A percentile compares a stretch with the other conserved stretches of the same genome.
Conservation (phyloP, 2,797 vertebrate species). For the Falco berigora region DNA sequence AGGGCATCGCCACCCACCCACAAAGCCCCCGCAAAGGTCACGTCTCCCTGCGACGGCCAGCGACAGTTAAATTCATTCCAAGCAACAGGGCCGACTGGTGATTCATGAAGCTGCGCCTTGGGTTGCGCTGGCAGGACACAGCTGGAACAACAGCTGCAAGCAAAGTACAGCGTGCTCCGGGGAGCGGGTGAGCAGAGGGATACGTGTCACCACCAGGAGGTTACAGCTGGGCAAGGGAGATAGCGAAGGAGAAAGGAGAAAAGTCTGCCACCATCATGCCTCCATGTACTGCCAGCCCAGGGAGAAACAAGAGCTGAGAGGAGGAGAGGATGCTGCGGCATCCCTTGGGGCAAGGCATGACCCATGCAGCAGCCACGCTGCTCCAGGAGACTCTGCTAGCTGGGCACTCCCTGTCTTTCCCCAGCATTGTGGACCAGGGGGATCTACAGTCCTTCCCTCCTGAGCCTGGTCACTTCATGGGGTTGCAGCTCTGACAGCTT, state of each 20-base stretch:
- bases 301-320: not conserved
- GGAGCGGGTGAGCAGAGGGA: not conserved
- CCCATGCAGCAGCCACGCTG: not conserved
- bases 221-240: not conserved
- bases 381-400: not conserved
- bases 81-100: not conserved
- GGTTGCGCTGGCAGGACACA: not conserved
- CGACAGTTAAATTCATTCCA: not conserved
- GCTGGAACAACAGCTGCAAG: not conserved
- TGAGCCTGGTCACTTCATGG: not conserved
- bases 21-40: not conserved
- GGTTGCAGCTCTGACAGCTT: not conserved
- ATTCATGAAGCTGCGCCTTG: not conserved
- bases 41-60: not conserved
- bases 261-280: not conserved
- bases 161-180: not conserved
- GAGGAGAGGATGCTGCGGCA: not conserved
- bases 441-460: not conserved
- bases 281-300: not conserved
- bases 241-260: not conserved
- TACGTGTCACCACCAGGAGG: fast-evolving
- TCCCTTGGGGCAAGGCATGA: not conserved
- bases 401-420: not conserved
- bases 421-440: not conserved
- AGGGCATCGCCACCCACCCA: not conserved